Base-by-base conservation (phyloP, 2,888 invertebrate genomes). In the Philereme transversata region DNA sequence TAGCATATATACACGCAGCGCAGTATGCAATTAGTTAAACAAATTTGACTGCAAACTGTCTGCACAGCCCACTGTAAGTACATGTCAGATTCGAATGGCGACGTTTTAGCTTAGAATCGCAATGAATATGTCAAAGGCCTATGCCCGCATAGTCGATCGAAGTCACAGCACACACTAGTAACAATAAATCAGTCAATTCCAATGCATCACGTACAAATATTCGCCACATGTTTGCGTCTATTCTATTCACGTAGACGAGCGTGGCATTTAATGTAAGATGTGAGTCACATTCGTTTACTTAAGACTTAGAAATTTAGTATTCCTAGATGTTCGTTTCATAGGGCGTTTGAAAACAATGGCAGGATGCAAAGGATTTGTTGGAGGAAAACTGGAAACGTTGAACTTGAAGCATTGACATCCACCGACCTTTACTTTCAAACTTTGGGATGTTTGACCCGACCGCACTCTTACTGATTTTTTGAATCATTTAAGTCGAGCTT, bases 271-370 rank as follows among this genome's bases (percentile, higher is more conserved):
- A 55, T 47, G 53, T 57, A 45, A 60, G 64, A 58, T 67, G 70
- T 79, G 79, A 77, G 67, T 77, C 75, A 74, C 65, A 50, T 51
- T 62, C 53, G 65, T 75, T 77, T 78, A 79, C 79, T 75, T 71
- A 61, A 78, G 67, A 64, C 71, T 59, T 68, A 72, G 71, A 74
- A 77, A 74, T 76, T 73, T 70, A 58, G 55, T 67, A 69, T 69
- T 65, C 69, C 58, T 67, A 62, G 62, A 58, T 54, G 57, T 40
- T 45, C 51, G 41, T 9, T 70, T 63, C 67, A 48, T 46, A 56
- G 68, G 62, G 65, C 47, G 36, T 50, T 11, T 47, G 57, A 48
- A 56, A 49, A 59, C 43, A 56, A 59, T 51, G 51, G 47, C 56
- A 61, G 60, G 63, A 66, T 57, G 57, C 53, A 46, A 10, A 48